Base-by-base conservation (phyloP, 2,888 invertebrate species). In the Petrolisthes manimaculis region DNA sequence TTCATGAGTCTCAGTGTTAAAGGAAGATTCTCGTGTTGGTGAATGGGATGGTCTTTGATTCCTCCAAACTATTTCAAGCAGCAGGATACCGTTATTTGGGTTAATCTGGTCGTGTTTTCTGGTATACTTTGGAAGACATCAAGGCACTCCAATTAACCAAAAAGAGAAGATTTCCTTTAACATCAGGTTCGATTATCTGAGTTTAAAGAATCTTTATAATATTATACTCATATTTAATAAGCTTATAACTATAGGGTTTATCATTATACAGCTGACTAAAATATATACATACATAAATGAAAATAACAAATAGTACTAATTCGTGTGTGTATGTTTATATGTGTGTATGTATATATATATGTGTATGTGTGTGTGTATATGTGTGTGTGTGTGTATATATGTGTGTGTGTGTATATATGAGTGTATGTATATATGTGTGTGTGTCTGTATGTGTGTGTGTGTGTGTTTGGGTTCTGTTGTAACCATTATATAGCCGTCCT, bases 301-400 rank as follows among this genome's bases (percentile, higher is more conserved):
- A 14, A 21, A 74, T 74, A 18, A 21, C 8, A 74, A n/a, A 74
- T 74, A 21, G 4, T n/a, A 21, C 8, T 24, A 9, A 18, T n/a
- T 21, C 8, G n/a, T 12, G 24, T 18, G n/a, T 74, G 24, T 74
- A 3, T 74, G 24, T 74, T 5, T 74, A n/a, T 74, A n/a, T 74
- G 24, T 74, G 24, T 74, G 24, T 74, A n/a, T 74, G 24, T 74
- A n/a, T 74, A n/a, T 74, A n/a, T 74, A n/a, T 74, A n/a, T 74
- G 74, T 74, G 74, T 74, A n/a, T 74, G 74, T 74, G 74, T 74
- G 74, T 74, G 74, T 74, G 74, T 74, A n/a, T 74, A n/a, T 74
- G 74, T 74, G 24, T 74, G 61, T 61, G 61, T 61, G 61, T 61
- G 61, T 61, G 61, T 61, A 14, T 61, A 14, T 61, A 14, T 61